These are phyloP conservation scores for Huso huso DNA, from an alignment of 2,797 vertebrate species.

Conservation along the genomic window DNA sequence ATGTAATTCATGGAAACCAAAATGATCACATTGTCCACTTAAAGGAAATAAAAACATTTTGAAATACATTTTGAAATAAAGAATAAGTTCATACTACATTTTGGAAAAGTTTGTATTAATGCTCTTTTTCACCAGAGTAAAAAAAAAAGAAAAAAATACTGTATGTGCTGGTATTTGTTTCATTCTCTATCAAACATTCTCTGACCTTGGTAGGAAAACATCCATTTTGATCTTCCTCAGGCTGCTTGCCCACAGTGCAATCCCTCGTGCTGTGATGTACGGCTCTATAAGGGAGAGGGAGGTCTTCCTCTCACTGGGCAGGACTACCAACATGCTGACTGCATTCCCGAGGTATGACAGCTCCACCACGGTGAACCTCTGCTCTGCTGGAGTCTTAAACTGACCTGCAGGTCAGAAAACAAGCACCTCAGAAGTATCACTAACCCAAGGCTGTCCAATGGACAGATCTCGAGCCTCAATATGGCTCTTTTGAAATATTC, in stretches of 20 bases:
- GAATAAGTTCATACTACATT: too few relatives aligned
- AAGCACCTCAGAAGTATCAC: too few relatives aligned
- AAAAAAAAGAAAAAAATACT: too few relatives aligned
- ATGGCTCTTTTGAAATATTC: too few relatives aligned
- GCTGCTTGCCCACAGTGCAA: conserved; percentile 62
- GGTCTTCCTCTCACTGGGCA: conserved; percentile 65
- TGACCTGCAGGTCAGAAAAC: conserved; percentile 55
- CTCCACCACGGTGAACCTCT: conserved; percentile 67
- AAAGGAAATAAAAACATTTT: too few relatives aligned
- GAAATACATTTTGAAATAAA: too few relatives aligned
- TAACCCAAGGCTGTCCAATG: too few relatives aligned
- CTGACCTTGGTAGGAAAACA: conserved; percentile 79
- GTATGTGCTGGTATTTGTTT: too few relatives aligned
- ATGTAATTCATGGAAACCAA: not conserved
- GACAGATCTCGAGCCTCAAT: too few relatives aligned
- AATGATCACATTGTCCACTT: too few relatives aligned
- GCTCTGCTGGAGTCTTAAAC: conserved; percentile 59
- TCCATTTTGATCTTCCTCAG: conserved; percentile 76
- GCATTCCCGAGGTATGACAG: conserved; percentile 65
- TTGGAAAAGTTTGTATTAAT: too few relatives aligned
- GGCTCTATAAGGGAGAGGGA: conserved; percentile 60
- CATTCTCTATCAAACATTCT: not conserved
- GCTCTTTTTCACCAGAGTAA: too few relatives aligned
- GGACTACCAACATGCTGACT: conserved; percentile 69
- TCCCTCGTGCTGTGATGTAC: conserved; percentile 59